phyloP scores from a whole-genome alignment of 2,113 vertebrate species.

The Dasypus novemcinctus region DNA sequence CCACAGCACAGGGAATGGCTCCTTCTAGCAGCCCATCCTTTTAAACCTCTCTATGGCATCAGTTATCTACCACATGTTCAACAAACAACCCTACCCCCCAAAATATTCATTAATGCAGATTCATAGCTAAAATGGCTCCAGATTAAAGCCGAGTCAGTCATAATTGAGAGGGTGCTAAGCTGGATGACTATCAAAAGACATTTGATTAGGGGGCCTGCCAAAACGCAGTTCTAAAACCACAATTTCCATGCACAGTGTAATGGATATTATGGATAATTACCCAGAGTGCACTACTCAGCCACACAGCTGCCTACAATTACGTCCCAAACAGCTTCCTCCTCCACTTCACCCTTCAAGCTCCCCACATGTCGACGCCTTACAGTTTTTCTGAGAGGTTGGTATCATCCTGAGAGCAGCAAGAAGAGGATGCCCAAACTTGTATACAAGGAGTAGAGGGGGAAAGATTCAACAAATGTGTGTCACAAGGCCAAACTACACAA shows the following conservation, averaged over 20 bases:
- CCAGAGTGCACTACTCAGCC: slow-evolving; percentile 78
- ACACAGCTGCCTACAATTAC: slow-evolving; percentile 85
- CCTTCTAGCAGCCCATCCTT: slow-evolving; percentile 49
- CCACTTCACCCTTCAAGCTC: slow-evolving; percentile 68
- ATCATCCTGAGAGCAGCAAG: slow-evolving; percentile 54
- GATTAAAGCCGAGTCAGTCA: slow-evolving; percentile 72
- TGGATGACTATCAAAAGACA: slow-evolving; percentile 78
- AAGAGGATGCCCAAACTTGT: neutral
- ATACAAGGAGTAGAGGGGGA: neutral
- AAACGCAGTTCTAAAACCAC: slow-evolving; percentile 77
- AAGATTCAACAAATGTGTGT: neutral
- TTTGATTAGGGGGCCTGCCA: slow-evolving; percentile 83
- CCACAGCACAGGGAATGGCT: neutral
- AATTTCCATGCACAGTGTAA: slow-evolving; percentile 79
- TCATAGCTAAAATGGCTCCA: slow-evolving; percentile 76
- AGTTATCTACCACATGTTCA: slow-evolving; percentile 70
- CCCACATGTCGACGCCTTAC: neutral
- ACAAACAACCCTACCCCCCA: slow-evolving; percentile 69
- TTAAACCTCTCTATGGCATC: slow-evolving; percentile 50
- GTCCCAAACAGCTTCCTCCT: slow-evolving; percentile 79
- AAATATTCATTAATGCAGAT: slow-evolving; percentile 77
- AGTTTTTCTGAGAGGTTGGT: slow-evolving; percentile 51
- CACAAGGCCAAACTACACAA: neutral
- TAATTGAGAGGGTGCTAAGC: slow-evolving; percentile 64
- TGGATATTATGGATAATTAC: slow-evolving; percentile 83